These are phyloP conservation scores for Pseudopipra pipra DNA, from an alignment of 2,113 vertebrate genomes.

Conservation along the genomic window DNA sequence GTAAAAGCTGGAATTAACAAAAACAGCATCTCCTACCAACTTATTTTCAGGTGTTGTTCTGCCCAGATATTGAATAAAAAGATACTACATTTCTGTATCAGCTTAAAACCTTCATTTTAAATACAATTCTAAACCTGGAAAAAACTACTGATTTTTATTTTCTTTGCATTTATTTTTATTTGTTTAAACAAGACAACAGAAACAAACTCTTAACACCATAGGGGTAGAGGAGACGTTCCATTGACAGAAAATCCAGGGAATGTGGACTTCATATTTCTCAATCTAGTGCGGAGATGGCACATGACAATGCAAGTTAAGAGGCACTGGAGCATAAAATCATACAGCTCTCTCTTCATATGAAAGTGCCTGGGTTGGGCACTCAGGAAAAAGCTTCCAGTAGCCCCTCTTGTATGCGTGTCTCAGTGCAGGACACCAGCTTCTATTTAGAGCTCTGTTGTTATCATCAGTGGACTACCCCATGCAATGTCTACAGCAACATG, in stretches of 20 bases:
- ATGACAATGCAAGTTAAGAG: background rate
- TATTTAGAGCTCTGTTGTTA: background rate
- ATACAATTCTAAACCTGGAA: background rate
- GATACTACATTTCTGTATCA: background rate
- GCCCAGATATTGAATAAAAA: background rate
- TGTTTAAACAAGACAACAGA: background rate
- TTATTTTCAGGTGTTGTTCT: background rate
- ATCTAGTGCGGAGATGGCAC: background rate
- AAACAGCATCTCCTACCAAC: background rate
- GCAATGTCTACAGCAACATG: background rate
- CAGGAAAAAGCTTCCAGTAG: background rate
- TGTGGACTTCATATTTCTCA: background rate
- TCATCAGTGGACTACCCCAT: accelerated
- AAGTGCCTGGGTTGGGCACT: background rate
- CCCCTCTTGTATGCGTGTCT: accelerated
- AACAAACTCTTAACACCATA: background rate
- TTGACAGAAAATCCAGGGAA: background rate
- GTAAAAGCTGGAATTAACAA: background rate
- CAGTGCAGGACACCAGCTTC: background rate
- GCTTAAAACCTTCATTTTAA: background rate
- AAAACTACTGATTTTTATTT: background rate
- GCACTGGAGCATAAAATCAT: background rate
- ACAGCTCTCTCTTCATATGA: background rate
- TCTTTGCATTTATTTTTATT: accelerated
- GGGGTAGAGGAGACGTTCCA: accelerated